Base-by-base conservation (phyloP, 1,140 invertebrate species). In the Ctenoplectra terminalis region DNA sequence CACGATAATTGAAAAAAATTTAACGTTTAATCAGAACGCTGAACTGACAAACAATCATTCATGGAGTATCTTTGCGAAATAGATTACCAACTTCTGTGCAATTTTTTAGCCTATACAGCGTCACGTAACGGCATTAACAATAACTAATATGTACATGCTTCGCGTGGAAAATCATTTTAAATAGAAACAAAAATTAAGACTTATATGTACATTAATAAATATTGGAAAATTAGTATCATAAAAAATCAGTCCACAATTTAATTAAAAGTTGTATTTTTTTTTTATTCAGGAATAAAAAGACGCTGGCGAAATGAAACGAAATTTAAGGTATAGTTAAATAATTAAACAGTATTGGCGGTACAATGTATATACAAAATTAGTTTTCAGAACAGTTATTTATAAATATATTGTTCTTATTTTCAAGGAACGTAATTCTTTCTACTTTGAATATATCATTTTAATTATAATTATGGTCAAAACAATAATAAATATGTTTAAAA, bases 101-200 rank as follows among this genome's bases (percentile, higher is more conserved):
- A 72, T n/a, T 23, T 40, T 17, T 15, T 46, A 46, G 40, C 20
- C 23, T 58, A 13, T 5, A 26, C 20, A 61, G 56, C 71, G 71
- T 31, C 56, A 74, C 71, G 6, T 1, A 0, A 37, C 71, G 71
- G 56, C 40, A 5, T 26, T 48, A 61, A 61, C 29, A 48, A n/a
- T 48, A 74, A 74, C 71, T 74, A 72, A 54, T n/a, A 7, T 0
- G 26, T 31, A 23, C 17, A 43, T 29, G 26, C 13, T 71, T 56
- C 1, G 26, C 34, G 50, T 3, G 31, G n/a, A 48, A 31, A 48
- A 31, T 69, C 20, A 29, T 29, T 46, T 11, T 46, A 34, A 69
- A 15, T n/a, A n/a, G 5, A 29, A 13, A n/a, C 29, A 20, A 46
- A 50, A 29, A 31, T 69, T 13, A 29, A 43, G 6, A 43, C 0